phyloP scores from a whole-genome alignment of 2,888 invertebrate species.

The Tipula vernalis region DNA sequence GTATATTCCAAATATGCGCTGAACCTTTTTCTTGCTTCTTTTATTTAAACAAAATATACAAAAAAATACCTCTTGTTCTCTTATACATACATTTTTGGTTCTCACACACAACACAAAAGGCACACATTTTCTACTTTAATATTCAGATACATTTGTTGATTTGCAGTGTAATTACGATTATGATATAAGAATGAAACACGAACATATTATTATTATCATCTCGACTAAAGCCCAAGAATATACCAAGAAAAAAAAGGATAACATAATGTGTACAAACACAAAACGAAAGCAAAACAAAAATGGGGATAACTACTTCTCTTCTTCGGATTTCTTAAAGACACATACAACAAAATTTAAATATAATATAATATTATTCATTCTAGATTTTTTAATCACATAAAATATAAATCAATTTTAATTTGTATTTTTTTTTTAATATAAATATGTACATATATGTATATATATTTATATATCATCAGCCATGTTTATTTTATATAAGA shows the following conservation, averaged over 20 bases:
- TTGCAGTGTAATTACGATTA: constrained; percentile 4
- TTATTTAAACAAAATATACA: neutral
- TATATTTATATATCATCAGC: neutral
- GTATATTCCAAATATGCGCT: constrained; percentile 15
- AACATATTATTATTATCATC: neutral
- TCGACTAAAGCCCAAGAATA: neutral
- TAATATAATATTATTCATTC: neutral
- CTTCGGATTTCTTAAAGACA: neutral
- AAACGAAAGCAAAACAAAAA: neutral
- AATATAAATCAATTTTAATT: neutral
- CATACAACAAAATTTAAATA: neutral
- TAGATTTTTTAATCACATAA: neutral
- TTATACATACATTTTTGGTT: neutral
- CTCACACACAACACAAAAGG: neutral
- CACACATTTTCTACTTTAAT: neutral
- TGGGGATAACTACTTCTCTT: neutral
- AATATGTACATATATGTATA: neutral
- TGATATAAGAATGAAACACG: neutral
- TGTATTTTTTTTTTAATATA: neutral
- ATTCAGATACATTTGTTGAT: neutral
- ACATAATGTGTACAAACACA: neutral
- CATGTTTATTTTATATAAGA: neutral
- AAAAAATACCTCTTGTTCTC: constrained; percentile 4
- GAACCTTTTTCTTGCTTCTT: constrained; percentile 11
- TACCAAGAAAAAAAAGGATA: neutral